Evolutionary conservation across 2,113 vertebrate genomes (phyloP).

Genomic region (Tragelaphus imberbis): DNA sequence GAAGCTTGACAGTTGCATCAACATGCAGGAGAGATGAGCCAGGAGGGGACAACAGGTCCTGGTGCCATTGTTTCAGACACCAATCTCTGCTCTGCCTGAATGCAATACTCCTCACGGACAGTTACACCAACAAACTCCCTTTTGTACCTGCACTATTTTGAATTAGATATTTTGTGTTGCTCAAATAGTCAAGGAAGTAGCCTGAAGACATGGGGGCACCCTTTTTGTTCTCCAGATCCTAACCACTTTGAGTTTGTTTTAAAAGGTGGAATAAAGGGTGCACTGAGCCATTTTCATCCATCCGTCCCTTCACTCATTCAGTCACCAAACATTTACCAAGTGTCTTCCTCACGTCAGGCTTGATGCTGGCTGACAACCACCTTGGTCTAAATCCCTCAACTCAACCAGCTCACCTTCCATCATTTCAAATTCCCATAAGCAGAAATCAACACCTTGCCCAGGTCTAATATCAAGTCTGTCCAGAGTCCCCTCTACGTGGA

Average conservation of each 20-base stretch:
- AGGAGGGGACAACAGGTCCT: background rate
- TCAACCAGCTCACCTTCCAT: background rate
- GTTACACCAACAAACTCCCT: no score
- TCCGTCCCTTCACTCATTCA: background rate
- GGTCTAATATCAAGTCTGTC: background rate
- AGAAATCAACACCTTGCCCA: background rate
- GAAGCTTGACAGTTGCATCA: background rate
- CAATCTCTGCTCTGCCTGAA: background rate
- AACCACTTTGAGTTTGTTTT: no score
- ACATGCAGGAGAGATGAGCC: background rate
- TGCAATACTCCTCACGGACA: accelerated
- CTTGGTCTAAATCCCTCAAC: background rate
- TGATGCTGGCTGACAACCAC: background rate
- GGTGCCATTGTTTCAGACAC: no score
- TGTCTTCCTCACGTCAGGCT: background rate
- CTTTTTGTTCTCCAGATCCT: background rate
- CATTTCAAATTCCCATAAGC: background rate
- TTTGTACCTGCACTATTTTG: background rate
- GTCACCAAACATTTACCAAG: background rate
- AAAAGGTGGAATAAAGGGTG: background rate
- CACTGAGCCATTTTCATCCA: background rate
- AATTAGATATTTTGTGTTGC: background rate
- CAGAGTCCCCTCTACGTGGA: background rate
- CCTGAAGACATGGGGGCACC: background rate
- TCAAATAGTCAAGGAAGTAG: background rate